Percentiles rank a stretch among this genome's conserved stretches.
Conservation (phyloP, 2,888 invertebrate species). For the Vanessa cardui region DNA sequence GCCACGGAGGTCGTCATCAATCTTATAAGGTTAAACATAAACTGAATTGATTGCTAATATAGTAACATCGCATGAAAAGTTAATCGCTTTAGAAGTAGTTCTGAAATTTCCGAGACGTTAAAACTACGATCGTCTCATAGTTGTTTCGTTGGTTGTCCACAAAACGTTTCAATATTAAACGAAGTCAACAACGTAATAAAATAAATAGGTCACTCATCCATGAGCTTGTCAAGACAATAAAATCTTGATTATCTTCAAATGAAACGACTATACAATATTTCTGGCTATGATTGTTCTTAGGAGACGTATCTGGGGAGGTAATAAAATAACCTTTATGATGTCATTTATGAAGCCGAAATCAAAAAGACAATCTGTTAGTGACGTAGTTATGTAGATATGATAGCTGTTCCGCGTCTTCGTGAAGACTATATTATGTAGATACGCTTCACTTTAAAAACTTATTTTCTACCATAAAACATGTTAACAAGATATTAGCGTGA, state of each 20-base stretch:
- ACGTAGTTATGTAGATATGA: conserved; percentile 6
- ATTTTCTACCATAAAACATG: too few species aligned
- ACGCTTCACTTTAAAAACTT: background rate
- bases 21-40: too few species aligned
- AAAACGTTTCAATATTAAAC: conserved; percentile 25
- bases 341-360: conserved; percentile 9
- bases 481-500: too few species aligned
- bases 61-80: too few species aligned
- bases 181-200: conserved; percentile 31
- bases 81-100: too few species aligned
- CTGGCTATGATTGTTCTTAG: conserved; percentile 27
- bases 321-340: conserved; percentile 18
- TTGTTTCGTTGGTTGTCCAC: conserved; percentile 16
- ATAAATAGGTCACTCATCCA: conserved; percentile 40
- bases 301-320: conserved; percentile 7
- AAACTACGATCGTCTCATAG: conserved; percentile 7
- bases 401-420: background rate
- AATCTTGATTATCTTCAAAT: conserved; percentile 37
- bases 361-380: background rate
- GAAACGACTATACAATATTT: conserved; percentile 15
- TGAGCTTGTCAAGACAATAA: conserved; percentile 39
- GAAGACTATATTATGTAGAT: background rate
- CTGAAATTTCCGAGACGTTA: background rate
- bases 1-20: too few species aligned
- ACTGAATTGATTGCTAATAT: too few species aligned